phyloP scores from a whole-genome alignment of 2,113 vertebrate species.

The Mandrillus leucophaeus region DNA sequence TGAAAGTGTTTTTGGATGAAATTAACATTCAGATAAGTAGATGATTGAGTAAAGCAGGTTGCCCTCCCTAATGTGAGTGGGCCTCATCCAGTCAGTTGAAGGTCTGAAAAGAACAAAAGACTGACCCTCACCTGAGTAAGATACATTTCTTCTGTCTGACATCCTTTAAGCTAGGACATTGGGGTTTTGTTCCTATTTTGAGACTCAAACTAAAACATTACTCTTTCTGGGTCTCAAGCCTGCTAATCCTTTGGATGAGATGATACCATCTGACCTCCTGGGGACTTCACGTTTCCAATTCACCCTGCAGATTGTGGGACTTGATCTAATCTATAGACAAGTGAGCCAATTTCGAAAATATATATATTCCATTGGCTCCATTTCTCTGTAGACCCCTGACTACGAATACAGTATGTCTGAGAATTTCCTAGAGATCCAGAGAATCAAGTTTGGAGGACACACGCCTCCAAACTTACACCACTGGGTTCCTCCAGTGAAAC shows the following conservation, averaged over 20 bases:
- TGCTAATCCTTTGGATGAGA: background rate
- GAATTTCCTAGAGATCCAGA: background rate
- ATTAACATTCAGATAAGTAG: background rate
- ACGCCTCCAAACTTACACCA: background rate
- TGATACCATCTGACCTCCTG: background rate
- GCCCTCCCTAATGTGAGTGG: too few relatives aligned
- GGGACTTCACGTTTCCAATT: background rate
- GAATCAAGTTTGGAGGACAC: background rate
- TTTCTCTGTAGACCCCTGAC: background rate
- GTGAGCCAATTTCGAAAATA: background rate
- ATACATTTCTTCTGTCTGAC: background rate
- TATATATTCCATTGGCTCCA: background rate
- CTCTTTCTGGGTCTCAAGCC: background rate
- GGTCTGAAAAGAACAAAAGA: background rate
- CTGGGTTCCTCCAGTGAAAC: background rate
- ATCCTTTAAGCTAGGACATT: background rate
- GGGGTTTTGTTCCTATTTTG: background rate
- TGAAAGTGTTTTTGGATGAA: background rate
- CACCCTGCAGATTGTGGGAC: background rate
- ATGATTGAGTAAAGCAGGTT: background rate
- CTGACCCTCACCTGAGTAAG: background rate
- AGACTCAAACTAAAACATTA: background rate
- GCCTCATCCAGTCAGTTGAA: background rate
- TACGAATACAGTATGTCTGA: background rate
- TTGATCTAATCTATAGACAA: background rate